Evolutionary conservation across 2,797 vertebrate genomes (phyloP).

Genomic region (Notamacropus eugenii): DNA sequence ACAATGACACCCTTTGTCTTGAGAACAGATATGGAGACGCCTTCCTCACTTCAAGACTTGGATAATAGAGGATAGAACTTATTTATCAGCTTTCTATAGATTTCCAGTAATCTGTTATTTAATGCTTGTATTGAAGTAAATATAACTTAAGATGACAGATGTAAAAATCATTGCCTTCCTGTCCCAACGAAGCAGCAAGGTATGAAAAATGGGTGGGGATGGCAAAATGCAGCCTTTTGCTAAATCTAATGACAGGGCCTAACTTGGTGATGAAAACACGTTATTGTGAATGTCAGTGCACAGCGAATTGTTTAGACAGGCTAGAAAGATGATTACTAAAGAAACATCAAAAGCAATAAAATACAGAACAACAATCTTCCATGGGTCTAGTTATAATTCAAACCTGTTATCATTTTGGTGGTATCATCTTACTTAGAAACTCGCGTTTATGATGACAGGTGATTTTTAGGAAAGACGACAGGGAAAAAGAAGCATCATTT

Average conservation of each 20-base stretch:
- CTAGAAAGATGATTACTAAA: constrained; percentile 78
- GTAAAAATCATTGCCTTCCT: constrained; percentile 77
- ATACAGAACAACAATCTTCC: constrained; percentile 76
- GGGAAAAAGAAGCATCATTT: constrained; percentile 48
- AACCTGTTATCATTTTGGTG: constrained; percentile 61
- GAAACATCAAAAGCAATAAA: constrained; percentile 82
- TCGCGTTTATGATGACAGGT: constrained; percentile 57
- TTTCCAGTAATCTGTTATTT: constrained; percentile 82
- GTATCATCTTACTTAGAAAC: constrained; percentile 62
- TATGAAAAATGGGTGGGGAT: constrained; percentile 76
- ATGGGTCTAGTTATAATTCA: constrained; percentile 78
- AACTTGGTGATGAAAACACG: constrained; percentile 82
- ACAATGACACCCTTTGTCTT: constrained; percentile 52
- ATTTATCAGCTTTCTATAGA: constrained; percentile 68
- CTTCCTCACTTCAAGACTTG: constrained; percentile 25
- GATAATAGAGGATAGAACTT: constrained; percentile 68
- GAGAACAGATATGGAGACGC: constrained; percentile 55
- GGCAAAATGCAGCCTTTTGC: constrained; percentile 77
- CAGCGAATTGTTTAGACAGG: constrained; percentile 84
- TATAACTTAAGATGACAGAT: constrained; percentile 81
- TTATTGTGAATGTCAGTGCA: constrained; percentile 85
- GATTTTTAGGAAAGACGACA: constrained; percentile 59
- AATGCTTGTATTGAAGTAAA: constrained; percentile 80
- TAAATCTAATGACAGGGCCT: constrained; percentile 81
- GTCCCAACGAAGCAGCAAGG: constrained; percentile 73